Base-by-base conservation (phyloP, 2,888 invertebrate species). In the Pandemis heparana region DNA sequence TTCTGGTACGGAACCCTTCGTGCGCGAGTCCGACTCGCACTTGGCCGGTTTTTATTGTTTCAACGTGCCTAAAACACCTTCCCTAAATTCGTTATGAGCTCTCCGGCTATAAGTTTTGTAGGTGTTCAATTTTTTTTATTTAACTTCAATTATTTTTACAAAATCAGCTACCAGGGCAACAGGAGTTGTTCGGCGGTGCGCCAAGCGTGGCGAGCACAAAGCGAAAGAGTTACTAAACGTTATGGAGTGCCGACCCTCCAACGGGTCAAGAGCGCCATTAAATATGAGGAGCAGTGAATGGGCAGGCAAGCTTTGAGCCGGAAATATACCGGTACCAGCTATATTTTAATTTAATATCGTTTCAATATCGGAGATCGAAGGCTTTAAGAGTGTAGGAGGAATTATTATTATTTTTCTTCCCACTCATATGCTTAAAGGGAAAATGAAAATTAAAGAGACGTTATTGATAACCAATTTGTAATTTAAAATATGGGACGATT, bases 181-280 rank as follows among this genome's bases (percentile, higher is more conserved):
- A 66, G 23, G 23, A 71, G 46, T 67, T 43, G 32, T 38, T 51
- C 41, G 53, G 65, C 56, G 41, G 70, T 60, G 23, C 39, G 10
- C 62, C n/a, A 18, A 39, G 8, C 61, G 23, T 23, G 65, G 65
- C 38, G 32, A 32, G 71, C 66, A 72, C 61, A 72, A 72, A 72
- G 71, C 41, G 53, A 72, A 72, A 72, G 71, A 67, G 71, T 72
- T 72, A 65, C 65, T 71, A 72, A 72, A 62, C 67, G 71, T 67
- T 72, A 38, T 62, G 61, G 71, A 72, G 71, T 61, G 61, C 48
- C 48, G 12, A 32, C 53, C 0, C 71, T 72, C 53, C 5, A n/a
- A 16, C 67, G 38, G 71, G 67, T 72, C 67, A 72, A 72, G 71
- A 43, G 71, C 46, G 53, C 67, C 71, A 72, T 72, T 72, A 72